A percentile compares a stretch with the other conserved stretches of the same genome.
phyloP scores from a whole-genome alignment of 1,140 invertebrate genomes.

The Oncopeltus fasciatus region DNA sequence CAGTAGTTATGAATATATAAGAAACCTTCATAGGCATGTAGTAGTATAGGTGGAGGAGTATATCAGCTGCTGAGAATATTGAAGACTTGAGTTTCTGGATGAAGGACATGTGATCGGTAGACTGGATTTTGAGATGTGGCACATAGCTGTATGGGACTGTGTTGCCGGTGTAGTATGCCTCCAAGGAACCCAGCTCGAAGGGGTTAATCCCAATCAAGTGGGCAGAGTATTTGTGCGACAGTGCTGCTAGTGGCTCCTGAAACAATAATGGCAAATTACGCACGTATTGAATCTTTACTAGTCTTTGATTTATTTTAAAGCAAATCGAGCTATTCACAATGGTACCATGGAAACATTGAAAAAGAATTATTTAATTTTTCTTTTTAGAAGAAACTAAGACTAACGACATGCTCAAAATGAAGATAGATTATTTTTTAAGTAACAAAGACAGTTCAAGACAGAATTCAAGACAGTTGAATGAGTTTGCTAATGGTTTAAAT shows the following conservation, averaged over 20 bases:
- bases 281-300: too few species aligned
- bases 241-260: conserved; percentile 26
- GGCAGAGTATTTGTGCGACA: conserved; percentile 23
- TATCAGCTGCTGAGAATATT: background rate
- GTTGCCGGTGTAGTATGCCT: background rate
- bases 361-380: too few species aligned
- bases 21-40: background rate
- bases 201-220: background rate
- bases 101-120: background rate
- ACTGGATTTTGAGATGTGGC: background rate
- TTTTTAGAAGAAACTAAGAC: too few species aligned
- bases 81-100: background rate
- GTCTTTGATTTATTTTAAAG: too few species aligned
- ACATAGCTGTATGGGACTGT: background rate
- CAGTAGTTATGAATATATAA: background rate
- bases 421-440: too few species aligned
- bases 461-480: too few species aligned
- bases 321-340: too few species aligned
- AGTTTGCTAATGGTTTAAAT: too few species aligned
- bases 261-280: conserved; percentile 26
- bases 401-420: too few species aligned
- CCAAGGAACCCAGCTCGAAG: background rate
- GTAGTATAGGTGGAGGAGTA: background rate
- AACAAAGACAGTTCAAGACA: too few species aligned
- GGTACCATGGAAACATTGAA: too few species aligned